Percentiles rank a stretch among this genome's conserved stretches.
phyloP scores from a whole-genome alignment of 2,113 vertebrate genomes.

The Xerus inauris region DNA sequence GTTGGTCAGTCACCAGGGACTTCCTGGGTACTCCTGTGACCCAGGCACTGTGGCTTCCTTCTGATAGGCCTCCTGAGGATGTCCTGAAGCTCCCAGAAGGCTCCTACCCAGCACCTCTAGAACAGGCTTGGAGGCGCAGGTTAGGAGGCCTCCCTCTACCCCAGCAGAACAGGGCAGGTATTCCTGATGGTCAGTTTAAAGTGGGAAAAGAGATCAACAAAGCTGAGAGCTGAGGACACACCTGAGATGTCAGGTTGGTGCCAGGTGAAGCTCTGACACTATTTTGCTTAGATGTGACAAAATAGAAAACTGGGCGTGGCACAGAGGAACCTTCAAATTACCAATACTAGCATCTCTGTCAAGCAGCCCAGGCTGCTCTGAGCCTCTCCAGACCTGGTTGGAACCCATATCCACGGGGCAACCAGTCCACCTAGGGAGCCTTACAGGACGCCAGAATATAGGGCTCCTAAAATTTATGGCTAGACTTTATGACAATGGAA shows the following conservation, averaged over 20 bases:
- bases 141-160: neutral
- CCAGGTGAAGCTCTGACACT: neutral
- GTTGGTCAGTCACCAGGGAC: neutral
- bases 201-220: neutral
- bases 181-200: neutral
- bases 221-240: neutral
- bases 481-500: conserved; percentile 82
- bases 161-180: neutral
- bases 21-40: neutral
- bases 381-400: neutral
- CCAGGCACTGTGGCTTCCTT: neutral
- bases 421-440: neutral
- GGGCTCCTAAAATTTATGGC: conserved; percentile 79
- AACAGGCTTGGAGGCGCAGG: neutral
- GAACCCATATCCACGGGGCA: neutral
- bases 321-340: neutral
- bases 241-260: rapidly evolving
- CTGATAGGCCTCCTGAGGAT: neutral
- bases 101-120: neutral
- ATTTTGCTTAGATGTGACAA: neutral
- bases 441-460: neutral
- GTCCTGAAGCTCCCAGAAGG: neutral
- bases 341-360: neutral
- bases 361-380: neutral
- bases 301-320: neutral